These are phyloP conservation scores for Xenopus laevis DNA, from an alignment of 2,113 vertebrate species.

Conservation along the genomic window DNA sequence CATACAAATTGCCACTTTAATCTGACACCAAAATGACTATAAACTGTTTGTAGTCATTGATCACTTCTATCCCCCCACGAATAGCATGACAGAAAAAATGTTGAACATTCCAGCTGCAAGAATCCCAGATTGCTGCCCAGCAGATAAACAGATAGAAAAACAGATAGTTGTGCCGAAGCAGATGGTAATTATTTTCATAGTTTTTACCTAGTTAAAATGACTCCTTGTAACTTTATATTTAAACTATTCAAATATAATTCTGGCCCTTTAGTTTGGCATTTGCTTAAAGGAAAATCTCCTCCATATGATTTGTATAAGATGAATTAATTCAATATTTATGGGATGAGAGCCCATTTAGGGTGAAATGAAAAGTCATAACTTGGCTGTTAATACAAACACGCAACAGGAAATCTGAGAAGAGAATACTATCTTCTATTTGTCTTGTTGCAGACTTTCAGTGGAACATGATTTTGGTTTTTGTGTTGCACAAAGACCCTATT, in stretches of 20 bases:
- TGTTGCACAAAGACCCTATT: too few species aligned
- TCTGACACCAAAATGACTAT: too few species aligned
- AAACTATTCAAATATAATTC: constrained; percentile 10
- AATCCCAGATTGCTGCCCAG: too few species aligned
- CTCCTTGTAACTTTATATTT: too few species aligned
- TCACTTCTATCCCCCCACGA: too few species aligned
- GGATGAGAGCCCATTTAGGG: constrained; percentile 22
- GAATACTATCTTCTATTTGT: constrained; percentile 15
- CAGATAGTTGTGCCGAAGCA: not conserved
- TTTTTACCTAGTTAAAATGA: not conserved
- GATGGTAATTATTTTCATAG: constrained; percentile 10
- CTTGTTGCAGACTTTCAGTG: not conserved
- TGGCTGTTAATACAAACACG: constrained; percentile 20
- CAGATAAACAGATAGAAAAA: not conserved
- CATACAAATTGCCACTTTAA: too few species aligned
- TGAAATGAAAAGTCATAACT: constrained; percentile 30
- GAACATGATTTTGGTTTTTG: too few species aligned
- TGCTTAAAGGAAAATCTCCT: constrained; percentile 19
- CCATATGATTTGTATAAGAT: constrained; percentile 33
- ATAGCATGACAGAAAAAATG: too few species aligned
- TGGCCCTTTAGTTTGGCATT: constrained; percentile 15
- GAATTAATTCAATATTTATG: constrained; percentile 30
- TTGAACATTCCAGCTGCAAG: too few species aligned
- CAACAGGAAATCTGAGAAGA: constrained; percentile 19
- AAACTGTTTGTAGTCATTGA: too few species aligned